Conservation (phyloP, 1,140 invertebrate species). For the Platorchestia sp. region DNA sequence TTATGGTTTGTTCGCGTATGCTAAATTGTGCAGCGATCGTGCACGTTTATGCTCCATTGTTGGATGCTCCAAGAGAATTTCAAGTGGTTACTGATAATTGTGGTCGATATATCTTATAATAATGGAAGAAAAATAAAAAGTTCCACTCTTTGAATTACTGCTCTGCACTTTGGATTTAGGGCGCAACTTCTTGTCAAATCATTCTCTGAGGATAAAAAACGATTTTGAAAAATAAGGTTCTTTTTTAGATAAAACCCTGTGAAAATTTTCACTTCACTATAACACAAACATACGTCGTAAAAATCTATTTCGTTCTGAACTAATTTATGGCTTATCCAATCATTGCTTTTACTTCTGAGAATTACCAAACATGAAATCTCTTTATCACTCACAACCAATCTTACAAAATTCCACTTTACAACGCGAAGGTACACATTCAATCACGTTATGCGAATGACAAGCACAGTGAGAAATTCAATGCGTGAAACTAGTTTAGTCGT, state of each 20-base stretch:
- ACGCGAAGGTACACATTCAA: neutral
- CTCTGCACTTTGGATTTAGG: neutral
- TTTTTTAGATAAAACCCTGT: neutral
- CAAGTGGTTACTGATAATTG: neutral
- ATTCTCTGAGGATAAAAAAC: neutral
- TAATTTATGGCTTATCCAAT: neutral
- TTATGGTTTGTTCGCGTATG: neutral
- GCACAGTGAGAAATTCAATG: neutral
- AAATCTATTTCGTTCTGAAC: neutral
- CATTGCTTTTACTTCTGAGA: neutral
- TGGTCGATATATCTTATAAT: neutral
- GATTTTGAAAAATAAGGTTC: neutral
- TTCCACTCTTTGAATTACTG: neutral
- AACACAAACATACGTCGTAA: neutral
- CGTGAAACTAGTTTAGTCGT: neutral
- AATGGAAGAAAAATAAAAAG: neutral
- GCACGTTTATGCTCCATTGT: neutral
- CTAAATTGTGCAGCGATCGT: neutral
- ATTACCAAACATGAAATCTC: neutral
- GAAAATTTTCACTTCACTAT: neutral
- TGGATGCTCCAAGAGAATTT: neutral
- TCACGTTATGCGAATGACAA: neutral
- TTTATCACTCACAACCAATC: neutral
- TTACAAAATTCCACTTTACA: neutral
- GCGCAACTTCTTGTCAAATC: neutral